Evolutionary conservation across 2,888 invertebrate species (phyloP), one percentile per base, ranked within the genome.

Genomic region (Proisotoma minuta): DNA sequence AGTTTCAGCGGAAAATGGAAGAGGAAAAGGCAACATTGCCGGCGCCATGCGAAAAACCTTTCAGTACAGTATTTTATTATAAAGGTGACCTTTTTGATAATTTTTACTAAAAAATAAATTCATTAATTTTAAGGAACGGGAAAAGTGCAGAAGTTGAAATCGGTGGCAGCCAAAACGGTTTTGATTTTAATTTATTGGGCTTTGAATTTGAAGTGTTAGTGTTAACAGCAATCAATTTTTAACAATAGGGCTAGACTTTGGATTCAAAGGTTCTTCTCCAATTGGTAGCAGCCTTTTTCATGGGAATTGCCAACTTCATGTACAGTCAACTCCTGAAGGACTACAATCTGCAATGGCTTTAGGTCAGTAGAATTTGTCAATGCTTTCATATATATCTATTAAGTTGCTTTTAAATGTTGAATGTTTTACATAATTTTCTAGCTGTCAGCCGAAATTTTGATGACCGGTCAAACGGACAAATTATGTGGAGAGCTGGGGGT

Each of bases 131-230:
- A 4, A 54, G 39, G 12, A 26, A 23, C 10, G 3, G 87, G 77
- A 88, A 91, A 15, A 94, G 93, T 92, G 82, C 89, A 3, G 95
- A 96, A 80, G 78, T 90, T 12, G 92, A 92, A 76, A 78, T 88
- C 58, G 88, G 89, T 1, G 90, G 71, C 18, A 70, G 88, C 57
- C 94, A 94, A 1, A 90, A 88, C 78, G 93, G 93, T 0, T 87
- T 91, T 1, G 80, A 85, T 0, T 73, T 91, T 50, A n/a, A n/a
- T n/a, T n/a, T n/a, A n/a, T n/a, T n/a, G n/a, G n/a, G n/a, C n/a
- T n/a, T n/a, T n/a, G n/a, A n/a, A n/a, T n/a, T n/a, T n/a, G n/a
- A n/a, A n/a, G n/a, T n/a, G n/a, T n/a, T n/a, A n/a, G n/a, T n/a
- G n/a, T n/a, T n/a, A n/a, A n/a, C n/a, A n/a, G n/a, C n/a, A n/a